These are phyloP conservation scores for Prolemur simus DNA, from an alignment of 2,113 vertebrate genomes.

Conservation along the genomic window DNA sequence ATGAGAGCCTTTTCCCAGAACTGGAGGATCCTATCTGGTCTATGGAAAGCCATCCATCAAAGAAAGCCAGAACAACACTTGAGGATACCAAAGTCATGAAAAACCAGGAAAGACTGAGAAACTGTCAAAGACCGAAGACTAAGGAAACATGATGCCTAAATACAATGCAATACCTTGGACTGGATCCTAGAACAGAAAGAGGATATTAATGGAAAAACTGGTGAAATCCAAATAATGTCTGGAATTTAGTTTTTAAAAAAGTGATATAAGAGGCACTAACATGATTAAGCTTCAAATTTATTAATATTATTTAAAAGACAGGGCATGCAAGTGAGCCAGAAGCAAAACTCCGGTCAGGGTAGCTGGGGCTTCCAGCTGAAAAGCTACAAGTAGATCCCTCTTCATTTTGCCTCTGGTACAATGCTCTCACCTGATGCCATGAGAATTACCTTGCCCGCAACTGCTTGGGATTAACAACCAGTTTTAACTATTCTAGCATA, in stretches of 20 bases:
- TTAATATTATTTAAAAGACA: background rate
- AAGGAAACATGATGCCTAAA: background rate
- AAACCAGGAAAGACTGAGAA: slow-evolving; percentile 5
- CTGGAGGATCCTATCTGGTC: background rate
- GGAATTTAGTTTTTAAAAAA: background rate
- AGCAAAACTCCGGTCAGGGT: background rate
- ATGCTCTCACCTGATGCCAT: background rate
- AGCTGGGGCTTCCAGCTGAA: background rate
- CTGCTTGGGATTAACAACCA: background rate
- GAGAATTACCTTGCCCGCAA: background rate
- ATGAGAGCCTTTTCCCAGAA: background rate
- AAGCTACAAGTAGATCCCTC: background rate
- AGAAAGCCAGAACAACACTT: background rate
- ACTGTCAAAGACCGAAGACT: slow-evolving; percentile 18
- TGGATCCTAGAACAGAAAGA: slow-evolving; percentile 15
- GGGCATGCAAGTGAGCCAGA: background rate
- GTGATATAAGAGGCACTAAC: background rate
- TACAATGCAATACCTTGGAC: background rate
- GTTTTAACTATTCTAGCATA: background rate
- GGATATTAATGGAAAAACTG: background rate
- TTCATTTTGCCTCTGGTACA: background rate
- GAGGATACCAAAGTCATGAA: background rate
- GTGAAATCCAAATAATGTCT: slow-evolving; percentile 39
- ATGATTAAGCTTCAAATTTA: background rate
- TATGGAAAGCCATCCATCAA: background rate